These are phyloP conservation scores for Heliothis virescens DNA, from an alignment of 1,140 invertebrate species.

Conservation along the genomic window DNA sequence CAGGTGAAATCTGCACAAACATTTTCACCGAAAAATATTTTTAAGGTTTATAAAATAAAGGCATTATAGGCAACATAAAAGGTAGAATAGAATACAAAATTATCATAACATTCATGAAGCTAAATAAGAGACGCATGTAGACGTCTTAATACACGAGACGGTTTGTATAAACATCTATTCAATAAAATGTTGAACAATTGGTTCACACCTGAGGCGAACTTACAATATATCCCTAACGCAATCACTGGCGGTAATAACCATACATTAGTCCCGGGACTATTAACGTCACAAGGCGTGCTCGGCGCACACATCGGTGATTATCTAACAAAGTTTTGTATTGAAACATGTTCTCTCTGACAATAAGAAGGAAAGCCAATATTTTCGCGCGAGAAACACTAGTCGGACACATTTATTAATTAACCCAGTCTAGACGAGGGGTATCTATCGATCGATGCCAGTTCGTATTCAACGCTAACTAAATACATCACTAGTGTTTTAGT, in stretches of 20 bases:
- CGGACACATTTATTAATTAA: constrained; percentile 66
- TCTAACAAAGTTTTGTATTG: constrained; percentile 51
- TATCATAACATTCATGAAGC: constrained; percentile 42
- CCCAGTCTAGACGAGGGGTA: constrained; percentile 61
- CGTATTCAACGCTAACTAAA: constrained; percentile 62
- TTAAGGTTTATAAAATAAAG: background rate
- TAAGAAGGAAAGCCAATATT: constrained; percentile 57
- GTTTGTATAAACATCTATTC: constrained; percentile 65
- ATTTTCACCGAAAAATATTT: constrained; percentile 11
- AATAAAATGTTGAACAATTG: constrained; percentile 58
- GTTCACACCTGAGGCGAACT: constrained; percentile 52
- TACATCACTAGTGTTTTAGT: constrained; percentile 55
- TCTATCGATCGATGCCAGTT: constrained; percentile 59
- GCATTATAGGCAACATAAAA: constrained; percentile 28
- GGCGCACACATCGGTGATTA: constrained; percentile 21
- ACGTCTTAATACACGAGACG: constrained; percentile 65
- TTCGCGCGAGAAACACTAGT: constrained; percentile 56
- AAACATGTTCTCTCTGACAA: constrained; percentile 51
- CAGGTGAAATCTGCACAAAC: constrained; percentile 32
- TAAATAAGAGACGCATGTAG: constrained; percentile 43
- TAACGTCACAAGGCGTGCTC: constrained; percentile 32
- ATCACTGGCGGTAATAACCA: constrained; percentile 50
- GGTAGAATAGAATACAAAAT: constrained; percentile 40
- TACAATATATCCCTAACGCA: constrained; percentile 43
- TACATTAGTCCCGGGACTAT: constrained; percentile 40